Base-by-base conservation (phyloP, 1,140 invertebrate species). In the Goniozus legneri region DNA sequence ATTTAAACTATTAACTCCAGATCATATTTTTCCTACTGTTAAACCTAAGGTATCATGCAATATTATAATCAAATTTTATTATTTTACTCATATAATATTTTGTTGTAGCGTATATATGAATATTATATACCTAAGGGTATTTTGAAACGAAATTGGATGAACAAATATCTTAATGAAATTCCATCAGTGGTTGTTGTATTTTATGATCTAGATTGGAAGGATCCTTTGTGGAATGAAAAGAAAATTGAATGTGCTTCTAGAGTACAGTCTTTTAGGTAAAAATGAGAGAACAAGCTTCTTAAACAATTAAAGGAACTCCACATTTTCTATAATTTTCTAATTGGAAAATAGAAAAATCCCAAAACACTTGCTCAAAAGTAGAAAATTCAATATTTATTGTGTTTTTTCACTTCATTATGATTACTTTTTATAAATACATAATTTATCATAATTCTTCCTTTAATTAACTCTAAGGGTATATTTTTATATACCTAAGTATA, bases 71-170 rank as follows among this genome's bases (percentile, higher is more conserved):
- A 47, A 22, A 34, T 39, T 41, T 44, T 35, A 14, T 27, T 15
- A n/a, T 47, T 31, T 30, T 41, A 40, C 40, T 22, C n/a, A 20
- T 44, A 27, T 39, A 58, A n/a, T 40, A 49, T 46, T 54, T 62
- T 52, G 57, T 62, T 68, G 21, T 62, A 86, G 84, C 80, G 90
- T 60, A 87, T 89, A 0, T 97, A 97, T 72, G 94, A 97, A 63
- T 94, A 91, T 87, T 96, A 97, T 64, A 88, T 94, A 60, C 93
- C 95, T 0, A 96, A 95, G 77, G 96, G 96, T 20, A 94, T 98
- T 50, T 76, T 99, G 2, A 97, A 97, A 69, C 84, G 85, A 7
- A 92, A 92, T 64, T 99, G 97, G 97, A 89, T 97, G 79, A 80
- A 85, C 8, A 99, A 99, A 77, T 92, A 98, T 71, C 77, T 97